These are phyloP conservation scores for Caradrina clavipalpis DNA, from an alignment of 2,888 invertebrate genomes.

Conservation along the genomic window DNA sequence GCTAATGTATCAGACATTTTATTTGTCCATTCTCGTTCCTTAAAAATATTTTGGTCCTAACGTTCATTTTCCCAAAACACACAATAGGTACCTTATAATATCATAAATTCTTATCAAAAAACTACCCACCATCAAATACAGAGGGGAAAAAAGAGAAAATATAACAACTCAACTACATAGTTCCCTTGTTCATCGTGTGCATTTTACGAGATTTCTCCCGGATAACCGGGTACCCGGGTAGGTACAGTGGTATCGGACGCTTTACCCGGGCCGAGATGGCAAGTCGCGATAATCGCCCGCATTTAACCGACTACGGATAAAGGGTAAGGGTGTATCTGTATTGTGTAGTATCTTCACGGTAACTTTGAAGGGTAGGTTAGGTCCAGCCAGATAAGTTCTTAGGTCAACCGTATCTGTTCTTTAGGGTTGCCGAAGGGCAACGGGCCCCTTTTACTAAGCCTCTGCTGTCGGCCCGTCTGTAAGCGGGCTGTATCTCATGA, in stretches of 20 bases:
- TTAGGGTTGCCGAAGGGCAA: too few species aligned
- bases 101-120: conserved; percentile 59
- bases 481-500: too few species aligned
- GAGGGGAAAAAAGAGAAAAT: conserved; percentile 32
- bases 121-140: conserved; percentile 45
- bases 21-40: conserved; percentile 1
- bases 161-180: conserved; percentile 54
- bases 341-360: conserved; percentile 46
- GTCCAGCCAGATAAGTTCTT: background rate
- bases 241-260: conserved; percentile 51
- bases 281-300: conserved; percentile 56
- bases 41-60: conserved; percentile 1
- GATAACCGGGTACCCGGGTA: conserved; percentile 55
- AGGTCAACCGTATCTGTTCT: background rate
- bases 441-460: too few species aligned
- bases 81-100: conserved; percentile 40
- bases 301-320: conserved; percentile 50
- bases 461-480: too few species aligned
- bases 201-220: conserved; percentile 53
- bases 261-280: conserved; percentile 58
- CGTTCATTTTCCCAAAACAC: conserved; percentile 17
- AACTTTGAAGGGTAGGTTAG: background rate
- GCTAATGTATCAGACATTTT: conserved; percentile 7
- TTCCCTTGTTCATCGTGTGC: conserved; percentile 60
- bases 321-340: conserved; percentile 39